Percentiles rank a stretch among this genome's conserved stretches.
Evolutionary conservation across 2,888 invertebrate genomes (phyloP).

Genomic region (Octonoba sinensis): DNA sequence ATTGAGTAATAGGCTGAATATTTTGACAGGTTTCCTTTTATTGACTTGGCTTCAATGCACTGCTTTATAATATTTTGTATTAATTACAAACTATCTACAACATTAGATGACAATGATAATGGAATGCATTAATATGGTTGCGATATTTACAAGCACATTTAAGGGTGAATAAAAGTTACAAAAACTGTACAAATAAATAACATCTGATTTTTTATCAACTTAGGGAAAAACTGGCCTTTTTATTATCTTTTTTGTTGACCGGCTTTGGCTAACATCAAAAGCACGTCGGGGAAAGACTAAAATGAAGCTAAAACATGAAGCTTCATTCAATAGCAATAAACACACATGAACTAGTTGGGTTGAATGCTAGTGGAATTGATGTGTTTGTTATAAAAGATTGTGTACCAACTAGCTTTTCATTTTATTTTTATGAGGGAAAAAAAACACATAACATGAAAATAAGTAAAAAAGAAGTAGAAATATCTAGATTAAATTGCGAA

Average conservation of each 20-base stretch:
- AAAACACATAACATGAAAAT: no score
- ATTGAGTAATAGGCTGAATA: neutral
- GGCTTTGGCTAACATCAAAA: neutral
- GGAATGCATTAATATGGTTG: slow-evolving; percentile 16
- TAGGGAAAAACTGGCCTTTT: no score
- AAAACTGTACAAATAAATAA: slow-evolving; percentile 33
- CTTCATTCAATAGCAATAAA: neutral
- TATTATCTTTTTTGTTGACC: neutral
- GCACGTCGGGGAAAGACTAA: neutral
- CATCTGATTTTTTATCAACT: no score
- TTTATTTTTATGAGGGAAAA: no score
- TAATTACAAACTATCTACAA: slow-evolving; percentile 27
- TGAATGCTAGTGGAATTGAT: no score
- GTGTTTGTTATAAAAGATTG: no score
- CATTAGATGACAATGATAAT: slow-evolving; percentile 24
- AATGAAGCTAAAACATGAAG: slow-evolving; percentile 1
- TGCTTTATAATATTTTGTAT: neutral
- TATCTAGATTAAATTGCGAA: no score
- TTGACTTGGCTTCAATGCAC: slow-evolving; percentile 12
- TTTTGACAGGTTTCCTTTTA: neutral
- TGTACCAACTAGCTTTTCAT: no score
- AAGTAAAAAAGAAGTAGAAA: no score
- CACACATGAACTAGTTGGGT: neutral
- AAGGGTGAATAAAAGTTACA: slow-evolving; percentile 4
- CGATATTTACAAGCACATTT: slow-evolving; percentile 20